A percentile compares a stretch with the other conserved stretches of the same genome.
Evolutionary conservation across 2,888 invertebrate genomes (phyloP).

Genomic region (Phania funesta): DNA sequence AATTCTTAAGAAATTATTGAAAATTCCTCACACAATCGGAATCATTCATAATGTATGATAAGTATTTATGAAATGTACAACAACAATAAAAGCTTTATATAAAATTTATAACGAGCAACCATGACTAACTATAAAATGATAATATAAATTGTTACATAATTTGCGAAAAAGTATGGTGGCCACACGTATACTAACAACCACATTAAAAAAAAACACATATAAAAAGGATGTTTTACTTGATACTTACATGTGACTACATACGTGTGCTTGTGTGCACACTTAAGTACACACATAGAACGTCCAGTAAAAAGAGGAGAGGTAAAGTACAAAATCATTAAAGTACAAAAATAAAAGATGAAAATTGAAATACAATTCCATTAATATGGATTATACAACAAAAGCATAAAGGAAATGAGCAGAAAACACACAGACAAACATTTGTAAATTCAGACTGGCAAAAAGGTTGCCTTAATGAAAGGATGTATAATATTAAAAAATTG

Average conservation of each 20-base stretch:
- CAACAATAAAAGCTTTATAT: neutral
- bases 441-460: neutral
- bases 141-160: slow-evolving; percentile 30
- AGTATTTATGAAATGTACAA: neutral
- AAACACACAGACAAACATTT: neutral
- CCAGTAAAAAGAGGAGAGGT: too few relatives aligned
- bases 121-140: slow-evolving; percentile 25
- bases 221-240: slow-evolving; percentile 25
- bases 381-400: slow-evolving; percentile 41
- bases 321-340: slow-evolving; percentile 36
- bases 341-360: slow-evolving; percentile 45
- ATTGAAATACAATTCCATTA: slow-evolving; percentile 61
- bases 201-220: neutral
- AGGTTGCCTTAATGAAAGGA: neutral
- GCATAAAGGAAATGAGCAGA: slow-evolving; percentile 25
- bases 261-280: neutral
- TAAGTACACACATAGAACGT: neutral
- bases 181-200: neutral
- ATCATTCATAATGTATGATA: neutral
- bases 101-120: slow-evolving; percentile 31
- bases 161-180: neutral
- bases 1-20: neutral
- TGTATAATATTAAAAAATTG: neutral
- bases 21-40: neutral
- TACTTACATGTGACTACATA: neutral